phyloP scores from a whole-genome alignment of 2,797 vertebrate genomes.

The Macropodus opercularis region DNA sequence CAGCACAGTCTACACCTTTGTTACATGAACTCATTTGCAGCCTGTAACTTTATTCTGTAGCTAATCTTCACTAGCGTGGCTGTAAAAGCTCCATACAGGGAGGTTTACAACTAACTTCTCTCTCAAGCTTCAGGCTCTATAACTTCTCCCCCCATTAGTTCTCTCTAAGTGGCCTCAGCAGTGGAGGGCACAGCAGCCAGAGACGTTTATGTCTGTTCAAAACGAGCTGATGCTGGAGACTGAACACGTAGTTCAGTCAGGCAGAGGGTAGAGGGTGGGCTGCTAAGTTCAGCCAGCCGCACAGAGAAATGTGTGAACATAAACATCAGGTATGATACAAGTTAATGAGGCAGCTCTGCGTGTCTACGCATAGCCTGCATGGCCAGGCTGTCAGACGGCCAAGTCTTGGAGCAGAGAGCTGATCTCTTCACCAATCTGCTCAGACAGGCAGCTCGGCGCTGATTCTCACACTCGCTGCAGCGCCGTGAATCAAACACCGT shows the following conservation, averaged over 20 bases:
- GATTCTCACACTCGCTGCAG: conserved; percentile 39
- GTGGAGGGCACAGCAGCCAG: neutral
- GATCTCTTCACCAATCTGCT: conserved; percentile 54
- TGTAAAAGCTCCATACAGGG: conserved; percentile 2
- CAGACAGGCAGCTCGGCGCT: conserved; percentile 55
- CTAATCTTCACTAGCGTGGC: conserved; percentile 24
- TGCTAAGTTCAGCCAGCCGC: conserved; percentile 29
- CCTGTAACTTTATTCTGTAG: conserved; percentile 7
- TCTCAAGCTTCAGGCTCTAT: conserved; percentile 9
- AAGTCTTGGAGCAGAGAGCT: conserved; percentile 46
- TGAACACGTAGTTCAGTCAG: conserved; percentile 18
- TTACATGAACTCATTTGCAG: conserved; percentile 11
- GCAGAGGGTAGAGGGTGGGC: conserved; percentile 20
- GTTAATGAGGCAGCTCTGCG: conserved; percentile 8
- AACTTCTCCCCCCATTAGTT: conserved; percentile 1
- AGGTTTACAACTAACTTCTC: conserved; percentile 35
- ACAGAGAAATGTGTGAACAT: conserved; percentile 37
- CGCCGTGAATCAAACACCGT: conserved; percentile 42
- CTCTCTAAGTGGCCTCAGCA: conserved; percentile 10
- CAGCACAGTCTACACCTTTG: conserved; percentile 10
- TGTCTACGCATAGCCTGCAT: conserved; percentile 3
- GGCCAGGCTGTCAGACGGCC: conserved; percentile 45
- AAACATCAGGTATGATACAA: conserved; percentile 31
- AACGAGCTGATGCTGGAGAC: conserved; percentile 41
- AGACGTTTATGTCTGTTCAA: conserved; percentile 20